phyloP scores from a whole-genome alignment of 2,113 vertebrate genomes.

The Lophotis ruficrista region DNA sequence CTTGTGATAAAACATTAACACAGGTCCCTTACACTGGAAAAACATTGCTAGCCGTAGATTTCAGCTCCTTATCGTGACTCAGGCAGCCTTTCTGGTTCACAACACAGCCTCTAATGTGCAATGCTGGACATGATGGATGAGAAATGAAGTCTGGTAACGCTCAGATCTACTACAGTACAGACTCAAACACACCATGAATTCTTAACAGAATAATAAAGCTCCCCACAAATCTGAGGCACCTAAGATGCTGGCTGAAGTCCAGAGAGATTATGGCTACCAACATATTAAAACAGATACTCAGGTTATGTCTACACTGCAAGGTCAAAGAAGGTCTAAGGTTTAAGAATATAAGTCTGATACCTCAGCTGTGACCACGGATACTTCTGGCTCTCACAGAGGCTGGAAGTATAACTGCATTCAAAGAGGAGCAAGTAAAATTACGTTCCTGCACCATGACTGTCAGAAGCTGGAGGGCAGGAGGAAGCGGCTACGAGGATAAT shows the following conservation, averaged over 20 bases:
- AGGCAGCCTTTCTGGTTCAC: not conserved
- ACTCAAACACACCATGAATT: not conserved
- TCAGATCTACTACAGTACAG: not conserved
- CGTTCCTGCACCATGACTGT: not conserved
- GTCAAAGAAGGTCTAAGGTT: not conserved
- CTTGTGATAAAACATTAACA: not conserved
- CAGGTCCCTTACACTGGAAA: not conserved
- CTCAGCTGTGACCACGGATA: not conserved
- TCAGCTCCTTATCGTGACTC: not conserved
- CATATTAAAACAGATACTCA: not conserved
- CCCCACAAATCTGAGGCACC: not conserved
- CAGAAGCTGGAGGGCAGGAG: not conserved
- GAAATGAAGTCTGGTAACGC: not conserved
- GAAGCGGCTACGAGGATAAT: not conserved
- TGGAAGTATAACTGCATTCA: not conserved
- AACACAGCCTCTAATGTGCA: not conserved
- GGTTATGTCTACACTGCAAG: not conserved
- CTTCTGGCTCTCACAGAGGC: not conserved
- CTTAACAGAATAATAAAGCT: not conserved
- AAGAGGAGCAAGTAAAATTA: not conserved
- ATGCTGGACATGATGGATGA: not conserved
- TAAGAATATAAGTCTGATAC: not conserved
- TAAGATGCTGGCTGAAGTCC: not conserved
- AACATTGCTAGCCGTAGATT: not conserved
- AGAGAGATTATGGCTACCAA: not conserved